These are phyloP conservation scores for Drosophila jambulina DNA, from an alignment of 1,140 invertebrate species.

Conservation along the genomic window DNA sequence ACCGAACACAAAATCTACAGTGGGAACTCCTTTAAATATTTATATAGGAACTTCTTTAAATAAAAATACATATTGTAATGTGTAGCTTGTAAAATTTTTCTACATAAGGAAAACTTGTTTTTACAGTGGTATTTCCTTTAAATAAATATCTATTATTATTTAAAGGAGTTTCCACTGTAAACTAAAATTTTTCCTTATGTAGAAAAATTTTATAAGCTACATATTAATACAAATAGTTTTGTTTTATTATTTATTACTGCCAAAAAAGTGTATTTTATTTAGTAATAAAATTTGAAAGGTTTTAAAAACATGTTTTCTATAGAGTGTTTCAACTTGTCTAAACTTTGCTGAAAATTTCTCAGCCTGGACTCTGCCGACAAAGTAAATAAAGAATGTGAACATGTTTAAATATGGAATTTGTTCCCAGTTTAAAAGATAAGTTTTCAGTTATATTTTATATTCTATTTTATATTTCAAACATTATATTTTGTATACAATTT, in stretches of 20 bases:
- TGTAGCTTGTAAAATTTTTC: no score
- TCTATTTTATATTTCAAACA: no score
- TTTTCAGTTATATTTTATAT: background rate
- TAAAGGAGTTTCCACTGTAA: no score
- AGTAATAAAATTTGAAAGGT: background rate
- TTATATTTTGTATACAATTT: background rate
- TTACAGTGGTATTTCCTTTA: no score
- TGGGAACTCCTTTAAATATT: background rate
- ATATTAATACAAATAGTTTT: background rate
- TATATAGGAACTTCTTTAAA: background rate
- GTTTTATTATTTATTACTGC: no score
- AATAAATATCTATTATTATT: no score
- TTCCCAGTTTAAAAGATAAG: no score
- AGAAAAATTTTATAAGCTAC: background rate
- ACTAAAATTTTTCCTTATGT: background rate
- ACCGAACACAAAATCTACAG: slow-evolving; percentile 32
- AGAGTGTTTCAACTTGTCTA: background rate
- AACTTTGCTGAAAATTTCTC: no score
- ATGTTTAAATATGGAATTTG: no score
- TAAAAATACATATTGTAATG: no score
- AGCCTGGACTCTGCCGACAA: background rate
- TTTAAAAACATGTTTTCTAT: background rate
- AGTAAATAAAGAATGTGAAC: no score
- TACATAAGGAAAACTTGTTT: no score
- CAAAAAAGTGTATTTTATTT: background rate